Conservation (phyloP, 2,113 vertebrate species). For the Malurus cyaneus region DNA sequence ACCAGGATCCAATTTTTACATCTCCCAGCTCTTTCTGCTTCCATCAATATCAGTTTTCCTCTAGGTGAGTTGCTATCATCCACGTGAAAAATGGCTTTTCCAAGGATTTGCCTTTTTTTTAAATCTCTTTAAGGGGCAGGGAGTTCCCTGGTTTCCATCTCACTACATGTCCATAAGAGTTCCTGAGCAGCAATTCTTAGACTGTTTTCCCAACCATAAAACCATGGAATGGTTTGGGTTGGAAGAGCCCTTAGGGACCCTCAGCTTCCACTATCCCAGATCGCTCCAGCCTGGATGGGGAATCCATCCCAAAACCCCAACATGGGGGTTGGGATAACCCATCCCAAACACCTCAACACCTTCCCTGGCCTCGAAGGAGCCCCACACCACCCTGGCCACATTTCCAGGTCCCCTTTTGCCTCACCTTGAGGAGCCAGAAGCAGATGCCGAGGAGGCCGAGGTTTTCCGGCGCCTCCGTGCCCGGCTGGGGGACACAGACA, state of each 20-base stretch:
- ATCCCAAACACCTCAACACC: background rate
- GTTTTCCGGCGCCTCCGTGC: constrained; percentile 85
- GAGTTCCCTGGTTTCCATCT: background rate
- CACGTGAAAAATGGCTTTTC: background rate
- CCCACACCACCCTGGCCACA: accelerated
- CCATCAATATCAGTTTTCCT: background rate
- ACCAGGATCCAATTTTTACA: background rate
- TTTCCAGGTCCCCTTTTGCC: accelerated
- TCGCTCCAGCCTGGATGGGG: background rate
- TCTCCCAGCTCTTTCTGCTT: background rate
- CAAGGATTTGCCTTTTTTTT: background rate
- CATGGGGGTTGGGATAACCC: background rate
- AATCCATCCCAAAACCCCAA: background rate
- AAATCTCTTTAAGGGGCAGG: too few relatives aligned
- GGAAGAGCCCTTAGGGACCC: background rate
- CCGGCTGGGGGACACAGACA: constrained; percentile 85
- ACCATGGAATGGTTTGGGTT: background rate
- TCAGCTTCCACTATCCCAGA: background rate
- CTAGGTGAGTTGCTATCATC: background rate
- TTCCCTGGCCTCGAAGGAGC: background rate
- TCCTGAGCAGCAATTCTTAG: background rate
- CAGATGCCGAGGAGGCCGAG: constrained; percentile 89
- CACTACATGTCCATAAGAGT: accelerated
- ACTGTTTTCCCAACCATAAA: background rate
- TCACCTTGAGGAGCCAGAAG: constrained; percentile 95